Evolutionary conservation across 2,113 vertebrate species (phyloP).

Genomic region (Mastomys coucha): DNA sequence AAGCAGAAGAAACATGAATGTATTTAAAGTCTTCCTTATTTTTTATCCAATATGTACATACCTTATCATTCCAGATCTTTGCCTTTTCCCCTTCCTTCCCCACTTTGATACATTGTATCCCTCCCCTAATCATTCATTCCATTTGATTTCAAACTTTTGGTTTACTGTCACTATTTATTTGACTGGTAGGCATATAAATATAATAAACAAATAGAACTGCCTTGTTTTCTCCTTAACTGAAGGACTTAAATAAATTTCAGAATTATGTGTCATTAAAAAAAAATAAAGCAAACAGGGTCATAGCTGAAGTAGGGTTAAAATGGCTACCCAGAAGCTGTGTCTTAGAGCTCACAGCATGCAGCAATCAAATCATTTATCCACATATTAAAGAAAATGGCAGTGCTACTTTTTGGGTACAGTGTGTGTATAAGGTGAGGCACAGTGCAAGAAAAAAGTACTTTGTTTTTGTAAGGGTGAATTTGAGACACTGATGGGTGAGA

Average conservation of each 20-base stretch:
- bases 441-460: not conserved
- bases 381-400: not conserved
- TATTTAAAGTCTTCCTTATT: slow-evolving; percentile 84
- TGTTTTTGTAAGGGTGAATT: not conserved
- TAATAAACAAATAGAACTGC: slow-evolving; percentile 65
- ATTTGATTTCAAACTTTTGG: slow-evolving; percentile 59
- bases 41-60: slow-evolving; percentile 74
- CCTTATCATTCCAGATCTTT: slow-evolving; percentile 67
- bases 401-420: not conserved
- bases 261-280: slow-evolving; percentile 42
- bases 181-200: slow-evolving; percentile 73
- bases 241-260: slow-evolving; percentile 78
- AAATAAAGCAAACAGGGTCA: not conserved
- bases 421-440: not conserved
- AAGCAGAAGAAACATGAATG: slow-evolving; percentile 69
- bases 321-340: not conserved
- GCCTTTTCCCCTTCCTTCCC: not conserved
- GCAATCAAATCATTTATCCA: not conserved
- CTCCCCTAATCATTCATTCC: slow-evolving; percentile 61
- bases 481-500: not conserved
- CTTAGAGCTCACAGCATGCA: not conserved
- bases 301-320: not conserved
- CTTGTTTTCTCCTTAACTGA: slow-evolving; percentile 49
- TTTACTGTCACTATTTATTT: slow-evolving; percentile 69
- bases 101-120: slow-evolving; percentile 68